Evolutionary conservation across 1,140 invertebrate species (phyloP).

Genomic region (Achatina immaculata): DNA sequence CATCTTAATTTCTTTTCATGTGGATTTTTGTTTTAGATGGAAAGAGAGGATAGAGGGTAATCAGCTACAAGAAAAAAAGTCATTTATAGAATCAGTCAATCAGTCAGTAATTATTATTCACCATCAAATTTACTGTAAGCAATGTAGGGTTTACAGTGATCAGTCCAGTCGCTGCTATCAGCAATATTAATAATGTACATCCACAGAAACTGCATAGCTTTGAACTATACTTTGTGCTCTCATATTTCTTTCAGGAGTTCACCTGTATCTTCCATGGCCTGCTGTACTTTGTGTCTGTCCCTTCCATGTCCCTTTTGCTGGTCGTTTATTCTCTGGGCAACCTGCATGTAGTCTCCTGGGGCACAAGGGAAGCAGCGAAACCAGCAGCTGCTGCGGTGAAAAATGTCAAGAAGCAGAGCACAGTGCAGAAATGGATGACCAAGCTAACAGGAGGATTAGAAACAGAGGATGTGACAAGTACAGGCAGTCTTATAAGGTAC

Average conservation of each 20-base stretch:
- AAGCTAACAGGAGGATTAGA: neutral
- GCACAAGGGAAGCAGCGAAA: constrained; percentile 78
- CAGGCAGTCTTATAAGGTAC: neutral
- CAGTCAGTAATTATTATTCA: no score
- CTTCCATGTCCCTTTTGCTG: constrained; percentile 92
- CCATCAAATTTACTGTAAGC: no score
- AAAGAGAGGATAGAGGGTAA: no score
- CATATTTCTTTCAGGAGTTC: constrained; percentile 78
- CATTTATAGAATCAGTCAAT: no score
- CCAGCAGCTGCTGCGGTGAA: constrained; percentile 4
- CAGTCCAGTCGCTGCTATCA: no score
- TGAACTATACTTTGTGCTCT: no score
- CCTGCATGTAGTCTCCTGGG: constrained; percentile 90
- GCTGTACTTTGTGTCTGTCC: constrained; percentile 92
- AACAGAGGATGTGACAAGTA: neutral
- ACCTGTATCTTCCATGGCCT: constrained; percentile 82
- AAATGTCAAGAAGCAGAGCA: neutral
- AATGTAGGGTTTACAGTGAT: no score
- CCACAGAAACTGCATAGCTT: no score
- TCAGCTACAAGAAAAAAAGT: no score
- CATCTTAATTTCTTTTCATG: no score
- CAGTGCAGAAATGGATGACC: constrained; percentile 2
- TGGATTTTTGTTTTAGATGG: no score
- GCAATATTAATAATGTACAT: no score
- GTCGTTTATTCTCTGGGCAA: constrained; percentile 92